These are phyloP conservation scores for Myotis brandtii DNA, from an alignment of 2,113 vertebrate species.

Conservation along the genomic window DNA sequence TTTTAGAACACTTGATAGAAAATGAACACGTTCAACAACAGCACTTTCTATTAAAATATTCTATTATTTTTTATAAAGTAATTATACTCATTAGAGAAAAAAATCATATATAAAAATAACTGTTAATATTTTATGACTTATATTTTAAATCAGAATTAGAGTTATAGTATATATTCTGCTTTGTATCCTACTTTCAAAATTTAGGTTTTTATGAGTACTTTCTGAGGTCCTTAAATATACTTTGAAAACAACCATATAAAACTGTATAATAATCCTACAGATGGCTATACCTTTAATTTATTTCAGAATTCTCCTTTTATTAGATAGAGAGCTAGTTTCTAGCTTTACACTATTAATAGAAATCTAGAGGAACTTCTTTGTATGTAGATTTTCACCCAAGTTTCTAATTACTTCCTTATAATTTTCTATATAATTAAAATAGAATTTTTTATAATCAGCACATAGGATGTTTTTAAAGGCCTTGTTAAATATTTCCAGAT, in stretches of 20 bases:
- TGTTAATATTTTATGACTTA: not conserved
- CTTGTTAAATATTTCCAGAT: conserved; percentile 42
- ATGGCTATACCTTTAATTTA: not conserved
- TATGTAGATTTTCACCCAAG: not conserved
- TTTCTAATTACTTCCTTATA: conserved; percentile 32
- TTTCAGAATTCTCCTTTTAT: not conserved
- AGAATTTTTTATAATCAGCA: not conserved
- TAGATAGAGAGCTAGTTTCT: not conserved
- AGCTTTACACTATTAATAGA: conserved; percentile 13
- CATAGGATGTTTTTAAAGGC: not conserved
- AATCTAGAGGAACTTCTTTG: conserved; percentile 32
- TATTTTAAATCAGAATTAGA: not conserved
- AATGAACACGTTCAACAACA: not conserved
- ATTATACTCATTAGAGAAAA: not conserved
- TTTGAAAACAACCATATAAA: conserved; percentile 37
- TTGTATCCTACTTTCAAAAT: not conserved
- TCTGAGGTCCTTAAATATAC: conserved; percentile 19
- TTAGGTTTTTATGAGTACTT: conserved; percentile 32
- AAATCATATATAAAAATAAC: not conserved
- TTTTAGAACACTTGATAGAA: not conserved
- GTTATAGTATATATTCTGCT: not conserved
- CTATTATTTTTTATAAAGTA: conserved; percentile 21
- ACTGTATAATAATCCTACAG: not conserved
- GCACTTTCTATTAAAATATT: conserved; percentile 28
- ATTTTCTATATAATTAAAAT: not conserved